Percentiles rank a stretch among this genome's conserved stretches.
phyloP scores from a whole-genome alignment of 2,113 vertebrate species.

The Chelonoidis abingdonii region DNA sequence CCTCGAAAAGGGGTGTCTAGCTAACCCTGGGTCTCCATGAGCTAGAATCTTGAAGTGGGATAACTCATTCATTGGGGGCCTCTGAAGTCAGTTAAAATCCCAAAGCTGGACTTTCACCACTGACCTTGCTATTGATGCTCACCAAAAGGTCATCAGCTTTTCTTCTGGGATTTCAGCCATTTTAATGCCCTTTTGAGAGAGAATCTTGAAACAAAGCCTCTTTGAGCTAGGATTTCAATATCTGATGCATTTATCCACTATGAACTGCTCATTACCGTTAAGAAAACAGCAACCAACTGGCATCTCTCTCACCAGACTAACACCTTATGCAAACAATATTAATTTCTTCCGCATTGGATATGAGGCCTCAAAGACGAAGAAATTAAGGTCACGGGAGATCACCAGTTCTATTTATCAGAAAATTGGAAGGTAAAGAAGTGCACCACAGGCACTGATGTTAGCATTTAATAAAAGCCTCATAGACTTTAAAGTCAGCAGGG shows the following conservation, averaged over 20 bases:
- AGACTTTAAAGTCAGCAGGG: neutral
- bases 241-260: constrained; percentile 31
- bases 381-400: neutral
- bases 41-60: neutral
- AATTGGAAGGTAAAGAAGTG: constrained; percentile 40
- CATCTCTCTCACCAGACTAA: constrained; percentile 43
- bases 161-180: constrained; percentile 10
- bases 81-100: neutral
- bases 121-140: neutral
- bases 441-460: constrained; percentile 4
- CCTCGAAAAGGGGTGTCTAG: neutral
- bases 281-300: constrained; percentile 40
- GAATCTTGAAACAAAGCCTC: constrained; percentile 32
- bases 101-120: constrained; percentile 32
- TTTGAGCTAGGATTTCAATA: constrained; percentile 63
- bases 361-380: neutral
- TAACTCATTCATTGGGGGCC: neutral
- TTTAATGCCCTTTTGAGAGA: constrained; percentile 6
- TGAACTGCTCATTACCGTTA: constrained; percentile 38
- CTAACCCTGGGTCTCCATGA: neutral
- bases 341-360: constrained; percentile 26
- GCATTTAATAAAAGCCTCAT: neutral
- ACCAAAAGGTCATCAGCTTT: neutral
- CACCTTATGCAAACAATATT: neutral
- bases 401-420: constrained; percentile 22